Percentiles rank a stretch among this genome's conserved stretches.
Conservation (phyloP, 2,113 vertebrate species). For the Helogale parvula region DNA sequence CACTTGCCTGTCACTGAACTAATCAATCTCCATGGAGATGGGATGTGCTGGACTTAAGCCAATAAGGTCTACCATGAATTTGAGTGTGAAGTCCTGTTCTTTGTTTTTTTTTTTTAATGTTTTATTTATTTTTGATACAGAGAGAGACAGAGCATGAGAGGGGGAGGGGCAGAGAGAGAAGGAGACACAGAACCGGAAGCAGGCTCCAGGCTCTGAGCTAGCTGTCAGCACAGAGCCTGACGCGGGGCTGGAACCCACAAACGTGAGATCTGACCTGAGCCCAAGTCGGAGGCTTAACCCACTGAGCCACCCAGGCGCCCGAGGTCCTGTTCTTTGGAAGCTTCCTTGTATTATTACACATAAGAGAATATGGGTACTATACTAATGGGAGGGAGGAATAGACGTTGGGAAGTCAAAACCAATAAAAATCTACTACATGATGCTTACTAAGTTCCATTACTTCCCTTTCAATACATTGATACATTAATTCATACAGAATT, state of each 20-base stretch:
- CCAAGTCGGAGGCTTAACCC: too few relatives aligned
- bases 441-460: not conserved
- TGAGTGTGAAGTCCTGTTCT: not conserved
- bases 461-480: not conserved
- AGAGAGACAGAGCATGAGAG: too few relatives aligned
- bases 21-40: not conserved
- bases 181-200: too few relatives aligned
- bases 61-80: not conserved
- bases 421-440: constrained; percentile 8
- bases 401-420: not conserved
- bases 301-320: too few relatives aligned
- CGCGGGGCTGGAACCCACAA: too few relatives aligned
- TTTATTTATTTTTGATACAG: too few relatives aligned
- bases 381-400: not conserved
- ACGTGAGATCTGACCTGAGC: too few relatives aligned
- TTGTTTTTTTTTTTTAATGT: too few relatives aligned
- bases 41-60: not conserved
- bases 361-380: not conserved
- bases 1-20: not conserved
- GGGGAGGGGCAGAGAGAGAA: too few relatives aligned
- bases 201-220: too few relatives aligned
- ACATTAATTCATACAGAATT: not conserved
- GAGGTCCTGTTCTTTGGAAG: not conserved
- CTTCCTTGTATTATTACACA: not conserved
- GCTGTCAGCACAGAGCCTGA: too few relatives aligned